Conservation (phyloP, 2,888 invertebrate species). For the Trypoxylon attenuatum region DNA sequence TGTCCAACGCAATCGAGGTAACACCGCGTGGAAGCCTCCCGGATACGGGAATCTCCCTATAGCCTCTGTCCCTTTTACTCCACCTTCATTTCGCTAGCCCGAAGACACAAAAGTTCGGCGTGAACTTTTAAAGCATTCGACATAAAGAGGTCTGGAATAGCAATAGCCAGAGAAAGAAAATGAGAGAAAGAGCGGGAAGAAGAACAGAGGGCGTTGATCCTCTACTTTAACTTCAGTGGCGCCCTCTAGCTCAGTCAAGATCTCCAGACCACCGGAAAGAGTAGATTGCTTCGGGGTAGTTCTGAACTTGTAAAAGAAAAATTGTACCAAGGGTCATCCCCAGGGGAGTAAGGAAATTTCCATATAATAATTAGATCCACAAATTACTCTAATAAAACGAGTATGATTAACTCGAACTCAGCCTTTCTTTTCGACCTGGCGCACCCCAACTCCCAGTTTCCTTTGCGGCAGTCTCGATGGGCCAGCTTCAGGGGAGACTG, state of each 20-base stretch:
- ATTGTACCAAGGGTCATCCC: constrained; percentile 51
- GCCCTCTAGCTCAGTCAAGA: too few relatives aligned
- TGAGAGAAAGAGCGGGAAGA: too few relatives aligned
- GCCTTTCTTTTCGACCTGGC: constrained; percentile 24
- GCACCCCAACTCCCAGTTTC: not conserved
- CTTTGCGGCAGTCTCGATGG: constrained; percentile 12
- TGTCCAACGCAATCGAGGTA: constrained; percentile 15
- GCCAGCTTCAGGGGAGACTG: not conserved
- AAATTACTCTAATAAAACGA: constrained; percentile 66
- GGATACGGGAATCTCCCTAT: not conserved
- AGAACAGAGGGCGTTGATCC: constrained; percentile 36
- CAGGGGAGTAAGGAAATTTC: constrained; percentile 59
- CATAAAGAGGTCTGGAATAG: too few relatives aligned
- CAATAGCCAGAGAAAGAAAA: constrained; percentile 16
- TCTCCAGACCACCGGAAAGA: constrained; percentile 9
- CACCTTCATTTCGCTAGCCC: not conserved
- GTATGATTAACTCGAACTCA: constrained; percentile 62
- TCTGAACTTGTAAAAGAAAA: constrained; percentile 62
- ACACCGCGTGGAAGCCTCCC: not conserved
- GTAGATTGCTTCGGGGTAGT: constrained; percentile 54
- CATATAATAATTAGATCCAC: constrained; percentile 69
- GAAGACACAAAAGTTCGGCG: constrained; percentile 60
- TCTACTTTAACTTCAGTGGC: too few relatives aligned
- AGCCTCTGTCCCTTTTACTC: not conserved
- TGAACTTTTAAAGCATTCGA: constrained; percentile 66